Evolutionary conservation across 2,888 invertebrate species (phyloP).

Genomic region (Selenia dentaria): DNA sequence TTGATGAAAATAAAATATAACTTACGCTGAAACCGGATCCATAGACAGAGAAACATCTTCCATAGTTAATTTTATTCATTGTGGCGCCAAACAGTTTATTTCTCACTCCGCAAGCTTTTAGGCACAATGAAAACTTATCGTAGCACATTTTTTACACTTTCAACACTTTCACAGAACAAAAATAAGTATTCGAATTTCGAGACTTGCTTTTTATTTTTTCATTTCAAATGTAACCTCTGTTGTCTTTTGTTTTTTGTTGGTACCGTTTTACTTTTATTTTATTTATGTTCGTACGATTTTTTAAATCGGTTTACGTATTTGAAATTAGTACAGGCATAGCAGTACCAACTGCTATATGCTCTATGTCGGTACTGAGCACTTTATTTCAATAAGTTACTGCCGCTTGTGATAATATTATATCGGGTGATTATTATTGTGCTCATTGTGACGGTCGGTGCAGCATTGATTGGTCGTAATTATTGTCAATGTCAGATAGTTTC

Average conservation of each 20-base stretch:
- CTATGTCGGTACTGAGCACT: conserved; percentile 38
- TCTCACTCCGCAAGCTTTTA: conserved; percentile 44
- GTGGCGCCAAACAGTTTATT: conserved; percentile 34
- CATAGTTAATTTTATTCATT: conserved; percentile 34
- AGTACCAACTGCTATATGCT: conserved; percentile 37
- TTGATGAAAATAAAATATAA: too few relatives aligned
- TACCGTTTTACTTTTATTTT: too few relatives aligned
- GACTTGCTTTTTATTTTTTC: conserved; percentile 16
- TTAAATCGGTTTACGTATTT: conserved; percentile 1
- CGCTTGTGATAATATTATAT: conserved; percentile 48
- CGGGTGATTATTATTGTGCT: conserved; percentile 29
- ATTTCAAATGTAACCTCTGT: neutral
- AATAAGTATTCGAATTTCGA: conserved; percentile 3
- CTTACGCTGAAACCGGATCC: conserved; percentile 55
- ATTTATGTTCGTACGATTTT: neutral
- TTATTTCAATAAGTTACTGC: conserved; percentile 48
- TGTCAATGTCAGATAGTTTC: conserved; percentile 17
- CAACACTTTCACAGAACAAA: conserved; percentile 18
- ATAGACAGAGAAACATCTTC: conserved; percentile 58
- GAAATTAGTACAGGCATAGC: conserved; percentile 11
- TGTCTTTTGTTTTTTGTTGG: neutral
- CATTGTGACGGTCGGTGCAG: conserved; percentile 13
- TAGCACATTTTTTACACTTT: conserved; percentile 57
- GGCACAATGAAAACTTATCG: conserved; percentile 48
- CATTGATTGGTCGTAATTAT: conserved; percentile 19